These are phyloP conservation scores for Darwinula stevensoni DNA, from an alignment of 2,888 invertebrate species.

Conservation along the genomic window DNA sequence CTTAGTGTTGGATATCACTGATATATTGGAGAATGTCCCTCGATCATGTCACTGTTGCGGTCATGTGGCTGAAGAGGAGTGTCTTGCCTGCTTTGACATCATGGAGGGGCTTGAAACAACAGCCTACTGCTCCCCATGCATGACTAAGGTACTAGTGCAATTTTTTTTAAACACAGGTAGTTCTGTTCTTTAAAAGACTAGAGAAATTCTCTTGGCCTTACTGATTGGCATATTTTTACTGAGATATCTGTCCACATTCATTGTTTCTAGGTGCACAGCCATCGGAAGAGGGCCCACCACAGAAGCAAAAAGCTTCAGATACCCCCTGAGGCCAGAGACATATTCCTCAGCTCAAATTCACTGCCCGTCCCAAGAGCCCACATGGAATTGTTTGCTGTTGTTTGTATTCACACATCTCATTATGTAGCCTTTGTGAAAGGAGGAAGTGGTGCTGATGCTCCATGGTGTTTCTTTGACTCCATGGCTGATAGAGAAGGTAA, in stretches of 20 bases:
- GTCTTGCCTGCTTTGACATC: constrained; percentile 52
- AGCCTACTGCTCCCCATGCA: constrained; percentile 46
- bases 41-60: constrained; percentile 80
- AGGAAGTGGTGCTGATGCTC: constrained; percentile 56
- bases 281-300: constrained; percentile 23
- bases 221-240: no score
- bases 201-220: no score
- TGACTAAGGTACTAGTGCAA: no score
- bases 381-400: constrained; percentile 84
- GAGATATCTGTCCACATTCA: constrained; percentile 13
- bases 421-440: constrained; percentile 92
- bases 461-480: constrained; percentile 96
- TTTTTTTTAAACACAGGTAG: constrained; percentile 5
- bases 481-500: constrained; percentile 44
- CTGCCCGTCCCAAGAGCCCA: constrained; percentile 39
- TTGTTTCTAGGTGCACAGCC: constrained; percentile 25
- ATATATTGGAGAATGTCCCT: constrained; percentile 79
- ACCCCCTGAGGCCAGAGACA: constrained; percentile 23
- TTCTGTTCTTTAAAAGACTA: no score
- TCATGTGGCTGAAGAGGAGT: constrained; percentile 58
- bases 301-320: constrained; percentile 31
- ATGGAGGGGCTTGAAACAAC: constrained; percentile 43
- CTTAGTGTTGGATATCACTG: constrained; percentile 70
- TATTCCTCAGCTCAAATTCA: not conserved
- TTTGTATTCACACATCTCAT: constrained; percentile 93